These are phyloP conservation scores for Chionomys nivalis DNA, from an alignment of 2,113 vertebrate genomes.

Conservation along the genomic window DNA sequence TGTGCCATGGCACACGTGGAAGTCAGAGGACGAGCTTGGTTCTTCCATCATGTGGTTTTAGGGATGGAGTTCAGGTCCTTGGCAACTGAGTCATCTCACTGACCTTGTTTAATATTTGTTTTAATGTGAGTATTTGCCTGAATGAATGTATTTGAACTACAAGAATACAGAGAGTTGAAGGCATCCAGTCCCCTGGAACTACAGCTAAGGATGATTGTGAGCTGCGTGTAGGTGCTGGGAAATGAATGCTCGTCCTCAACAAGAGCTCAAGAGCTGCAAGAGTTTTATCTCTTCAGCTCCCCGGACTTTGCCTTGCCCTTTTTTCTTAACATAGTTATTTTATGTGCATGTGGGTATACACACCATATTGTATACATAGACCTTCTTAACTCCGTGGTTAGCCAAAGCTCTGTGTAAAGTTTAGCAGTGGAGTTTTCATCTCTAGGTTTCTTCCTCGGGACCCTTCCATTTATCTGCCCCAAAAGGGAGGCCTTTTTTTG, in stretches of 20 bases:
- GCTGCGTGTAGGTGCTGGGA: not conserved
- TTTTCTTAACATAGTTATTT: not conserved
- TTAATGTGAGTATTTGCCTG: not conserved
- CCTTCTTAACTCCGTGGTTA: not conserved
- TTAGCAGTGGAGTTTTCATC: not conserved
- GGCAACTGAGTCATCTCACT: not conserved
- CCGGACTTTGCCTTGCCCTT: not conserved
- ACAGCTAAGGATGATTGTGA: not conserved
- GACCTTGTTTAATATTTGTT: not conserved
- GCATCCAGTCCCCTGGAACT: not conserved
- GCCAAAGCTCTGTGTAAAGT: not conserved
- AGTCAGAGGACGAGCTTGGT: not conserved
- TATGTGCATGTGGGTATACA: not conserved
- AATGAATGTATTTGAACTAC: not conserved
- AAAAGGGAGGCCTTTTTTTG: conserved; percentile 24
- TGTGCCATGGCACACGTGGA: not conserved
- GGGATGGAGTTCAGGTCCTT: not conserved
- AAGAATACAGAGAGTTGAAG: not conserved
- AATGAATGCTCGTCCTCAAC: not conserved
- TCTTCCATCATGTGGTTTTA: not conserved
- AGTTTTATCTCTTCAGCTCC: not conserved
- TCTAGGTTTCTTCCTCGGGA: not conserved
- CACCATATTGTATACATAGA: not conserved
- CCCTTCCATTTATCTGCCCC: not conserved
- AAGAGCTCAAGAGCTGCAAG: not conserved